Percentiles rank a stretch among this genome's conserved stretches.
Conservation (phyloP, 1,140 invertebrate species). For the Hylaeus anthracinus region DNA sequence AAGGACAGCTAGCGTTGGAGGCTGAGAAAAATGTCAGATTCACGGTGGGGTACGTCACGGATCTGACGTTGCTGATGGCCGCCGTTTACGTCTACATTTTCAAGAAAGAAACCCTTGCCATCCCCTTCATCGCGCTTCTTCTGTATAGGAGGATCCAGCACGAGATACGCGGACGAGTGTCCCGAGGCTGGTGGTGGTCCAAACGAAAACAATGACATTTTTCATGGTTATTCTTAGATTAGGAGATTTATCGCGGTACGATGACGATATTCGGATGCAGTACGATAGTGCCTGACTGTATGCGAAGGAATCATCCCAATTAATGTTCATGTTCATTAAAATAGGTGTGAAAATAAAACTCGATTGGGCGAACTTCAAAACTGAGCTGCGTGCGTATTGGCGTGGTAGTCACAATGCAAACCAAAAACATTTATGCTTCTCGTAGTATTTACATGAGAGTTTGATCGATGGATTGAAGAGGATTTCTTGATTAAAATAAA, state of each 20-base stretch:
- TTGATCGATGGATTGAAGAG: too few species aligned
- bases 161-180: conserved; percentile 69
- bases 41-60: conserved; percentile 85
- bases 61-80: conserved; percentile 86
- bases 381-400: too few species aligned
- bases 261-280: background rate
- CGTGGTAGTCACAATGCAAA: too few species aligned
- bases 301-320: too few species aligned
- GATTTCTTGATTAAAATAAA: too few species aligned
- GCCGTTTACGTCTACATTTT: conserved; percentile 87
- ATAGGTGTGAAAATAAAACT: too few species aligned
- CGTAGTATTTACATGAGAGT: too few species aligned
- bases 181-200: conserved; percentile 67
- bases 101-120: conserved; percentile 87
- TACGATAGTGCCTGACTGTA: background rate
- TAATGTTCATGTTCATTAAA: too few species aligned
- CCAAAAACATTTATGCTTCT: too few species aligned
- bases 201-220: conserved; percentile 52
- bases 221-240: background rate
- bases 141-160: conserved; percentile 88
- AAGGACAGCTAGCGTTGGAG: conserved; percentile 72
- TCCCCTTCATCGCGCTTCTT: conserved; percentile 88
- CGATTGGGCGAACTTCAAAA: too few species aligned
- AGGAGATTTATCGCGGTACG: background rate
- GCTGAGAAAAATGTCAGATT: conserved; percentile 85